Percentiles rank a stretch among this genome's conserved stretches.
Evolutionary conservation across 2,113 vertebrate genomes (phyloP).

Genomic region (Neolamprologus falcicula): DNA sequence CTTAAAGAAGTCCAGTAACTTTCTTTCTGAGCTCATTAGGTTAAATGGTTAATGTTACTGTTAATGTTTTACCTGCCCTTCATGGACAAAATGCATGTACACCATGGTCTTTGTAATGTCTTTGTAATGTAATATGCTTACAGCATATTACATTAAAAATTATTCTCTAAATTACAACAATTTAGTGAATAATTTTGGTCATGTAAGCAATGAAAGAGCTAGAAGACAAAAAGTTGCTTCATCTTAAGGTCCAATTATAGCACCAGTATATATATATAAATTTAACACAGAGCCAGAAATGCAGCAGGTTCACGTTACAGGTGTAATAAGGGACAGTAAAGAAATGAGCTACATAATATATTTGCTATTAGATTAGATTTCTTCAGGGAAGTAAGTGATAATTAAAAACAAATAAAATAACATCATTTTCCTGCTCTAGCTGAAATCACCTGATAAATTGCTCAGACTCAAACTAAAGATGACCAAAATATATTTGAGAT

Average conservation of each 20-base stretch:
- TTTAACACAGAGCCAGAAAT: background rate
- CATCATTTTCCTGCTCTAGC: background rate
- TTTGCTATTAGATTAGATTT: background rate
- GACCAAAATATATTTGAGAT: background rate
- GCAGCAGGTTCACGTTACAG: background rate
- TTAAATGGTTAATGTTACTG: background rate
- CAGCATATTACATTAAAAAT: no score
- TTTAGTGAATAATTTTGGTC: background rate
- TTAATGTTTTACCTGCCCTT: background rate
- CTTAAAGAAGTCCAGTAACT: background rate
- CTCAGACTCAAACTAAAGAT: background rate
- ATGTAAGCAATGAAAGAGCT: background rate
- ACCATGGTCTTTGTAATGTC: background rate
- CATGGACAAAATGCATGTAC: background rate
- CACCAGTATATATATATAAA: background rate
- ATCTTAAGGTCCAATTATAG: background rate
- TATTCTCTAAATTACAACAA: background rate
- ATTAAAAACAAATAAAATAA: background rate
- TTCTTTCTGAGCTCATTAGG: background rate
- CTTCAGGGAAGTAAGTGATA: background rate
- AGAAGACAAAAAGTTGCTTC: background rate
- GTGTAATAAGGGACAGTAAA: rapidly evolving
- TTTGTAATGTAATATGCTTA: no score
- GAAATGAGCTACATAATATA: background rate
- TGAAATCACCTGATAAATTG: background rate